Evolutionary conservation across 2,113 vertebrate genomes (phyloP).

Genomic region (Toxostoma redivivum): DNA sequence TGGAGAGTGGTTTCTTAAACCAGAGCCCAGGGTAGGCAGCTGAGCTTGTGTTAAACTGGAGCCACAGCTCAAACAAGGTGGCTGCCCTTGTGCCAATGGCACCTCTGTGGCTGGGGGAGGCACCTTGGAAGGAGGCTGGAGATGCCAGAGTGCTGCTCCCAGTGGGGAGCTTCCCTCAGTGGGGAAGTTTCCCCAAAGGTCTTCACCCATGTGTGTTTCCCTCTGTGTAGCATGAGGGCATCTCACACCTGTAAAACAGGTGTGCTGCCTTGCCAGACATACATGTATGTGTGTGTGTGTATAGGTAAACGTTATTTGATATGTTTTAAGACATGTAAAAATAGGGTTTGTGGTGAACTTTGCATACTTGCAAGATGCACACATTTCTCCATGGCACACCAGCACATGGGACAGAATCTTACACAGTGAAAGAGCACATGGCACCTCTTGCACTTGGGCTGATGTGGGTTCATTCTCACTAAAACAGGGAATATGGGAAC

Average conservation of each 20-base stretch:
- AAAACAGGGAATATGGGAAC: not conserved
- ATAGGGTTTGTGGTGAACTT: not conserved
- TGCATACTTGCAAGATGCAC: not conserved
- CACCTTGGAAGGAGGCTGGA: not conserved
- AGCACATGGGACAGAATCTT: not conserved
- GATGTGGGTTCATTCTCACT: not conserved
- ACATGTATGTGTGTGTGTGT: not conserved
- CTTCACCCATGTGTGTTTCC: not conserved
- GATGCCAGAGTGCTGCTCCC: not conserved
- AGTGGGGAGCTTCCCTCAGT: fast-evolving
- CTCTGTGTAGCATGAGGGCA: not conserved
- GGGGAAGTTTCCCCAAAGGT: not conserved
- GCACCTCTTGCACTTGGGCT: not conserved
- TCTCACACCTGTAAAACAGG: not conserved
- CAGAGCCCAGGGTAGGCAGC: not conserved
- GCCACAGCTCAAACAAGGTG: fast-evolving
- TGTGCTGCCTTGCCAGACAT: not conserved
- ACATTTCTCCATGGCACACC: not conserved
- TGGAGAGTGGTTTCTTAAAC: not conserved
- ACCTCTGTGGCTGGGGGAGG: not conserved
- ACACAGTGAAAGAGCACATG: fast-evolving
- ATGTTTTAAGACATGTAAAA: not conserved
- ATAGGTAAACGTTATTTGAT: not conserved
- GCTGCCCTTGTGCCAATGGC: not conserved
- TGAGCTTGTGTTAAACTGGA: not conserved